Evolutionary conservation across 1,140 invertebrate species (phyloP).

Genomic region (Drosophila pandora): DNA sequence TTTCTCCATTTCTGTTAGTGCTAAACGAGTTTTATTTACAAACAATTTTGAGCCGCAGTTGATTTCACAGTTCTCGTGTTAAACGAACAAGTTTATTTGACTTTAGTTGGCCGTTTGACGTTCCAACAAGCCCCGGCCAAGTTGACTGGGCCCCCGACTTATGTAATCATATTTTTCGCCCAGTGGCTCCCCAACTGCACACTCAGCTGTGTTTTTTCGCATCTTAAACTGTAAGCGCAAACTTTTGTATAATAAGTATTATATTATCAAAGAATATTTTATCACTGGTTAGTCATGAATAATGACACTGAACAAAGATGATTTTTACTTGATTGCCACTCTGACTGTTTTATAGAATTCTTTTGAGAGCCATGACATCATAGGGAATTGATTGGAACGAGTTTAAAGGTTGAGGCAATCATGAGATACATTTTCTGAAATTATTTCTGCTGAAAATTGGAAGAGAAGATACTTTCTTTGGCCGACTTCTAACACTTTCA

Average conservation of each 20-base stretch:
- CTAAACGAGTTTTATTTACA: slow-evolving; percentile 79
- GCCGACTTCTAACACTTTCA: slow-evolving; percentile 37
- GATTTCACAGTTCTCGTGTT: slow-evolving; percentile 76
- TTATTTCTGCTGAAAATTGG: neutral
- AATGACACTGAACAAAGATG: slow-evolving; percentile 7
- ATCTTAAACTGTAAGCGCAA: neutral
- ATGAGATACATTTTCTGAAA: neutral
- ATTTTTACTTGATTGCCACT: slow-evolving; percentile 13
- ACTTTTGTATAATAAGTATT: neutral
- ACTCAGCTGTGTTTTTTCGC: neutral
- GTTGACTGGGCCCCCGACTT: slow-evolving; percentile 39
- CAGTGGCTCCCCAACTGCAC: slow-evolving; percentile 11
- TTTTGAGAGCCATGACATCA: slow-evolving; percentile 22
- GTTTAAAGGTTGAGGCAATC: neutral
- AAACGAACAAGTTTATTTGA: slow-evolving; percentile 72
- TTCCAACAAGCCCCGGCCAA: slow-evolving; percentile 14
- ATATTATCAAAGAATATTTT: neutral
- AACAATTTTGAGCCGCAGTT: slow-evolving; percentile 64
- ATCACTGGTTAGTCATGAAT: slow-evolving; percentile 18
- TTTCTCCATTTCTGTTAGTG: neutral
- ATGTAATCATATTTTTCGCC: slow-evolving; percentile 53
- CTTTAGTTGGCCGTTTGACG: slow-evolving; percentile 24
- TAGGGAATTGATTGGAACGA: neutral
- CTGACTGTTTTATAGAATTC: neutral
- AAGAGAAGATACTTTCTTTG: slow-evolving; percentile 23